phyloP scores from a whole-genome alignment of 2,797 vertebrate species.

The Microctenopoma lineatum region DNA sequence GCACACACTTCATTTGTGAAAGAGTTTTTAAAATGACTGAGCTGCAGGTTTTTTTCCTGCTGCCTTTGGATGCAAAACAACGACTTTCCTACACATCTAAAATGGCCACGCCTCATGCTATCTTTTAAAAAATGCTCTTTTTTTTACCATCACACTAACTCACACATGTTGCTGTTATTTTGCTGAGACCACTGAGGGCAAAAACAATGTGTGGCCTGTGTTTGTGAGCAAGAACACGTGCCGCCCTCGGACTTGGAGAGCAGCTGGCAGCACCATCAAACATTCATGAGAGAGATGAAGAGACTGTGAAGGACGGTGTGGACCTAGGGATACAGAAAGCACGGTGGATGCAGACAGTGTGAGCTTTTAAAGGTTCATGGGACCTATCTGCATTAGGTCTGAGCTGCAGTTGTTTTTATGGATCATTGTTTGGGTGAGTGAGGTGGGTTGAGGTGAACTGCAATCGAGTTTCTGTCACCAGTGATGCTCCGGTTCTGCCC shows the following conservation, averaged over 20 bases:
- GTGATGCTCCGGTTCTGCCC: slow-evolving; percentile 20
- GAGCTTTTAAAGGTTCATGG: slow-evolving; percentile 59
- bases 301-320: slow-evolving; percentile 69
- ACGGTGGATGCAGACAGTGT: slow-evolving; percentile 28
- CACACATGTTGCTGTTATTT: slow-evolving; percentile 32
- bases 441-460: slow-evolving; percentile 40
- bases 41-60: slow-evolving; percentile 13
- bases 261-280: slow-evolving; percentile 81
- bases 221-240: slow-evolving; percentile 69
- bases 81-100: slow-evolving; percentile 36
- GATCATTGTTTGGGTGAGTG: slow-evolving; percentile 24
- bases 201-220: slow-evolving; percentile 57
- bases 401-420: slow-evolving; percentile 43
- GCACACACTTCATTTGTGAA: slow-evolving; percentile 59
- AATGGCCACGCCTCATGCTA: slow-evolving; percentile 14
- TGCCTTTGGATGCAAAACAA: slow-evolving; percentile 37
- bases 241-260: slow-evolving; percentile 68
- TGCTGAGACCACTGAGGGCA: slow-evolving; percentile 42
- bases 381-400: slow-evolving; percentile 55
- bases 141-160: slow-evolving; percentile 7
- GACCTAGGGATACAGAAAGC: slow-evolving; percentile 52
- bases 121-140: not conserved
- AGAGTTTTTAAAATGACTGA: slow-evolving; percentile 53
- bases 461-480: slow-evolving; percentile 43
- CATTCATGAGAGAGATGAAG: slow-evolving; percentile 80